Evolutionary conservation across 1,140 invertebrate species (phyloP).

Genomic region (Vollenhovia emeryi): DNA sequence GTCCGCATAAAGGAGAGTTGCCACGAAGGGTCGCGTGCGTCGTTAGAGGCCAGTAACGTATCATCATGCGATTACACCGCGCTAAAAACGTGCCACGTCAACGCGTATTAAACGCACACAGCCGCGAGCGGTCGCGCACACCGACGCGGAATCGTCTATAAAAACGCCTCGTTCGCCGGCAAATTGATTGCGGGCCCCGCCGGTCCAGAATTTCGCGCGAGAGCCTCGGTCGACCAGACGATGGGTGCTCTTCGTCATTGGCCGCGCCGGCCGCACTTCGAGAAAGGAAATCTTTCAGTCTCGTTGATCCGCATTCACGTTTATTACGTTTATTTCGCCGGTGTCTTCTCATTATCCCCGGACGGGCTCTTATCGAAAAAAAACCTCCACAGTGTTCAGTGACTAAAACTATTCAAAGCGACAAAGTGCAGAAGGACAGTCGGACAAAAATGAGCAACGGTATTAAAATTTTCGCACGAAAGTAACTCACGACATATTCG

Average conservation of each 20-base stretch:
- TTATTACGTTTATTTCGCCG: not conserved
- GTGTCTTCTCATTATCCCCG: not conserved
- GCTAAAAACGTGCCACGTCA: slow-evolving; percentile 58
- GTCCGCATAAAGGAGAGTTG: slow-evolving; percentile 48
- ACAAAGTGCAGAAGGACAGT: not conserved
- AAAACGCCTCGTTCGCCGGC: slow-evolving; percentile 35
- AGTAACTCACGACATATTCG: not conserved
- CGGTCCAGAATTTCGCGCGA: slow-evolving; percentile 35
- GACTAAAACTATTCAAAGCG: not conserved
- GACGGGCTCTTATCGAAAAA: not conserved
- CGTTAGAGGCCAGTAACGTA: slow-evolving; percentile 56
- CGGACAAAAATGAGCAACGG: not conserved
- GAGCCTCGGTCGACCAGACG: not conserved
- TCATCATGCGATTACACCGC: slow-evolving; percentile 58
- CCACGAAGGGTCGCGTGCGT: slow-evolving; percentile 65
- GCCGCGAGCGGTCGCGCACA: slow-evolving; percentile 41
- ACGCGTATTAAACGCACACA: slow-evolving; percentile 57
- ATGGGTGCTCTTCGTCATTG: slow-evolving; percentile 24
- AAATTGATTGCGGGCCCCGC: slow-evolving; percentile 48
- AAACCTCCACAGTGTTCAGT: not conserved
- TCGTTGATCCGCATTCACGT: not conserved
- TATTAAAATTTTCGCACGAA: not conserved
- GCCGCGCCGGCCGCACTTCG: not conserved
- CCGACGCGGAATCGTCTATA: slow-evolving; percentile 23
- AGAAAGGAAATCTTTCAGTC: slow-evolving; percentile 1